Evolutionary conservation across 1,140 invertebrate genomes (phyloP), one percentile per base, ranked within the genome.

Genomic region (Dendrolimus punctatus): DNA sequence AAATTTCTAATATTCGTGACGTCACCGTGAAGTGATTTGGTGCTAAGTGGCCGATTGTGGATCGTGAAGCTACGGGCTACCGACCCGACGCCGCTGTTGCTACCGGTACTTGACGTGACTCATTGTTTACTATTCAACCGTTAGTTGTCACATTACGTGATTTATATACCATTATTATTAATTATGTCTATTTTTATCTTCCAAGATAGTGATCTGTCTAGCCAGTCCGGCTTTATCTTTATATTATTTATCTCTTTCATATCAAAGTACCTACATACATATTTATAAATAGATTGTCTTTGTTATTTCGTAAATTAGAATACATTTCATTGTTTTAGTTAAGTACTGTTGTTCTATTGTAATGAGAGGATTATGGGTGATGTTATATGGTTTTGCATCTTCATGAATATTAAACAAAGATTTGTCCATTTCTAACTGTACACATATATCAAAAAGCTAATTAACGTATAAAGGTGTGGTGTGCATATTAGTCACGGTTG

Each of bases 1-100:
- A 74, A 72, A 71, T 69, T 66, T 58, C 53, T 73, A 69, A 73
- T 69, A 53, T 68, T 68, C 67, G 64, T 73, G 66, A 68, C 73
- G 69, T 75, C 69, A 65, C 68, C 74, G 80, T 81, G 72, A 81
- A 80, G 82, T 85, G 80, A 73, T 80, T 79, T 79, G 73, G 80
- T 84, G 76, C 68, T 75, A 72, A 77, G 80, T 84, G 76, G 71
- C 66, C 71, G 66, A 67, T 76, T 68, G 23, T 73, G 71, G 62
- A 71, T 51, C 63, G 64, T 60, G 69, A 55, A 56, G 44, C 62
- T 51, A 42, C 57, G 23, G 23, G 23, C 23, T 23, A 23, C 23
- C 23, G 23, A 23, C 23, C 23, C 23, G 23, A 23, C 23, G 23
- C 23, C 46, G 51, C 50, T 45, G 57, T 45, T 40, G 36, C 53